Evolutionary conservation across 2,797 vertebrate genomes (phyloP), one percentile per base, ranked within the genome.

Genomic region (Neoniphon sammara): DNA sequence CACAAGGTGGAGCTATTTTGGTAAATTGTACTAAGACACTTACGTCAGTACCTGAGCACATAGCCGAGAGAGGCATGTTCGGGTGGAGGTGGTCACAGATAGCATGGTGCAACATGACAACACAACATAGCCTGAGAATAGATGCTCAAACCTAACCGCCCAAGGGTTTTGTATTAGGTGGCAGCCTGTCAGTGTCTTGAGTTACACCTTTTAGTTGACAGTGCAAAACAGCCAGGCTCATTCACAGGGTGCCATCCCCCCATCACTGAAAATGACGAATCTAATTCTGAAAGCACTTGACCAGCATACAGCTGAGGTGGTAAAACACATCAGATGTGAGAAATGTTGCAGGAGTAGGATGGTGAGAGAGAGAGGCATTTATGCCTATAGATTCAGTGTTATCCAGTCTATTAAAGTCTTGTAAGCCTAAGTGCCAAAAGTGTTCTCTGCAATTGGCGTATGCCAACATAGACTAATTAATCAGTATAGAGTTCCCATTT

Each of bases 111-210:
- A 62, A 81, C 84, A 87, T 81, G 85, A 82, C 79, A 88, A 58
- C 1, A 6, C 81, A 68, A 87, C 79, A 68, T 17, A 72, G 36
- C 58, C 44, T n/a, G 30, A 78, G 73, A 78, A 73, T 64, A 66
- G 65, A 75, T 73, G 74, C 70, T 70, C 82, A 81, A 83, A 86
- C 80, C 81, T 56, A 77, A 78, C 72, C 81, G 78, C 85, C 85
- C 9, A 58, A 73, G 86, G 87, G 70, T 77, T 81, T 52, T 55
- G 59, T 81, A 83, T 82, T 86, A 71, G 25, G 62, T 83, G 82
- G 82, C 88, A 86, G 70, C 68, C 75, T 81, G 85, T 89, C 88
- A 86, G 47, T 67, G 76, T 85, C 71, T 80, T 47, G 36, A 85
- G 72, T 68, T 60, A 62, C 46, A 64, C 60, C 75, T 74, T 75